Base-by-base conservation (phyloP, 2,113 vertebrate genomes). In the Sander lucioperca region DNA sequence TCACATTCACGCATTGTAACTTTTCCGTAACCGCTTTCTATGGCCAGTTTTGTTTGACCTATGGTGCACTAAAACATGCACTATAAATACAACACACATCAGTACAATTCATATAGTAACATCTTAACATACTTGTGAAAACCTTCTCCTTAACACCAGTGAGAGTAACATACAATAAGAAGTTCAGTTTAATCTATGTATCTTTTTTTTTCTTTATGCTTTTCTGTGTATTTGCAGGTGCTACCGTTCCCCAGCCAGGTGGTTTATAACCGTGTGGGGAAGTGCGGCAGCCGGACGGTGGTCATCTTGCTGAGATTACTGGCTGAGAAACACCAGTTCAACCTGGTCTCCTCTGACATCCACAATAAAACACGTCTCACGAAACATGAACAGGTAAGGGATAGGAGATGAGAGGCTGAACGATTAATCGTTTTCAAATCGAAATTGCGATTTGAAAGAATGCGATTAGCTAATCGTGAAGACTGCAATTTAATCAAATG, bases 251-350 rank as follows among this genome's bases (percentile, higher is more conserved):
- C 98, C 65, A 98, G 97, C 93, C 97, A 99, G 94, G 97, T 99
- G 94, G 96, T 99, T n/a, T 99, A 99, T 90, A 99, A 99, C 94
- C 96, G 98, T 66, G 98, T 99, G 62, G 98, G 98, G 87, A 99
- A 99, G 92, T 99, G 98, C 82, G 98, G 98, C 77, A 99, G 98
- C 86, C 96, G 98, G 51, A 99, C 98, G 9, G 97, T 99, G 85
- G 97, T 99, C 91, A 95, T 99, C 91, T 94, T 99, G 69, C 94
- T 99, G 90, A 95, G 97, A 85, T 96, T 98, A 84, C 94, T 99
- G 82, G 97, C 98, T 2, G 98, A 99, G 90, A 98, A 96, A 85
- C 97, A 99, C 57, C 96, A 96, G 73, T 99, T 99, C 91, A 99
- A 97, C 88, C 90, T 99, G 82, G 95, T 99, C 75, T 99, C 98